Percentiles rank a stretch among this genome's conserved stretches.
Evolutionary conservation across 2,797 vertebrate genomes (phyloP).

Genomic region (Paedocypris micromegethes): DNA sequence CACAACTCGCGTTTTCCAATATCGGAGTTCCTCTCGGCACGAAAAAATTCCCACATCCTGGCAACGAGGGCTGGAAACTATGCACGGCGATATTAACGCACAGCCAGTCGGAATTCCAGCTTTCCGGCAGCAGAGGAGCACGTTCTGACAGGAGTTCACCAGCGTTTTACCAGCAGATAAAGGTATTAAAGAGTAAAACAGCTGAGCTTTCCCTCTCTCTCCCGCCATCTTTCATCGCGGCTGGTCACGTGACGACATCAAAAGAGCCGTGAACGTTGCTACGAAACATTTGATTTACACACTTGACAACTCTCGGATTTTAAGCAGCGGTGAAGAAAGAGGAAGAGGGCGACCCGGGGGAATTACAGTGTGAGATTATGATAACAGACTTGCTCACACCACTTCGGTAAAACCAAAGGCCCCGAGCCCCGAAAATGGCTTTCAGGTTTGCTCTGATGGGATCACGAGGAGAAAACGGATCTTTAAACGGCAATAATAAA

Average conservation of each 20-base stretch:
- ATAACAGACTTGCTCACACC: slow-evolving; percentile 23
- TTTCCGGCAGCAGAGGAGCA: slow-evolving; percentile 37
- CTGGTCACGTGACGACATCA: slow-evolving; percentile 57
- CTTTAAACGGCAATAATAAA: neutral
- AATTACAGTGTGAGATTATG: slow-evolving; percentile 30
- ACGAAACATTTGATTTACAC: slow-evolving; percentile 57
- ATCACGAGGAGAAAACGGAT: neutral
- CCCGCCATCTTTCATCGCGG: slow-evolving; percentile 39
- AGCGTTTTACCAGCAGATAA: slow-evolving; percentile 37
- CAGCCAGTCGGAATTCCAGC: slow-evolving; percentile 29
- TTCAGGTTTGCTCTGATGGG: neutral
- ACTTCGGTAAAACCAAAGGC: neutral
- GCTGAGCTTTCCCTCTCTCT: slow-evolving; percentile 46
- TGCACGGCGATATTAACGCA: slow-evolving; percentile 47
- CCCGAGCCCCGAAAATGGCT: neutral
- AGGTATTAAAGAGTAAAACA: slow-evolving; percentile 58
- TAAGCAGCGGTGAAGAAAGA: slow-evolving; percentile 26
- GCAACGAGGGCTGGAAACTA: slow-evolving; percentile 50
- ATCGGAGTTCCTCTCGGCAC: slow-evolving; percentile 45
- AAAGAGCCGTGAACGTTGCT: slow-evolving; percentile 53
- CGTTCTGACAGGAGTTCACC: slow-evolving; percentile 52
- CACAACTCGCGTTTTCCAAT: slow-evolving; percentile 24
- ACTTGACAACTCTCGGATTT: slow-evolving; percentile 43
- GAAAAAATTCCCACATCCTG: slow-evolving; percentile 48
- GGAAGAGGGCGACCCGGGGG: slow-evolving; percentile 14